Conservation (phyloP, 64 coral and sea anemone genomes). For the Montipora foliosa region DNA sequence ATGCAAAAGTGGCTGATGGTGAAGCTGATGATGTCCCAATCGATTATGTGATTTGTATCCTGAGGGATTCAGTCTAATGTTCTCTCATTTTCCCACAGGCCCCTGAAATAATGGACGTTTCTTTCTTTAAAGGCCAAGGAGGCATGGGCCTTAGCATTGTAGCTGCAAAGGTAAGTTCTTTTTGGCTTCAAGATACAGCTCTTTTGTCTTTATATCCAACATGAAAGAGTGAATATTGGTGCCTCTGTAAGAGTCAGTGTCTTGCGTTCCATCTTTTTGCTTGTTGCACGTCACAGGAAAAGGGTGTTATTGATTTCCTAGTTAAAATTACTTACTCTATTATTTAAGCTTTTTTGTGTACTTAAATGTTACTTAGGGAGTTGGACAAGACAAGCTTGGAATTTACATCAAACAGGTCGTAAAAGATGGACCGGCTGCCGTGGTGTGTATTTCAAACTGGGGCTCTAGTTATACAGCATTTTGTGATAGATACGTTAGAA, state of each 20-base stretch:
- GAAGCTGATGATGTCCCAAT: too few relatives aligned
- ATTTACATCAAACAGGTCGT: constrained; percentile 99
- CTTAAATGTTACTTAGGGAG: constrained; percentile 52
- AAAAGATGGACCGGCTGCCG: constrained; percentile 89
- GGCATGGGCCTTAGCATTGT: constrained; percentile 99
- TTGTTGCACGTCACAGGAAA: background rate
- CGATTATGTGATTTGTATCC: too few relatives aligned
- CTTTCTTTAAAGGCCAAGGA: constrained; percentile 94
- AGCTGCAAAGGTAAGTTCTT: constrained; percentile 85
- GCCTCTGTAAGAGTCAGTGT: too few relatives aligned
- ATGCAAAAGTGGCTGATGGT: too few relatives aligned
- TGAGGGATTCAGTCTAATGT: too few relatives aligned
- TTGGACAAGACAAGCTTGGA: constrained; percentile 81
- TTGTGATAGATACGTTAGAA: too few relatives aligned
- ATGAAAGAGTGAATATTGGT: too few relatives aligned
- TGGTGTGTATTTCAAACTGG: constrained; percentile 34
- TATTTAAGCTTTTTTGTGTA: too few relatives aligned
- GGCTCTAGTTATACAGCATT: background rate
- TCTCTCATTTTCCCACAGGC: background rate
- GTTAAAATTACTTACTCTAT: background rate
- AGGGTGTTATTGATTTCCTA: background rate
- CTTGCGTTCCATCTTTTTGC: background rate
- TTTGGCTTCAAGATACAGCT: too few relatives aligned
- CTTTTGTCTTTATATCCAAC: too few relatives aligned
- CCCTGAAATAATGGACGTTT: constrained; percentile 78